phyloP scores from a whole-genome alignment of 2,113 vertebrate genomes.

The Trogon melanurus region DNA sequence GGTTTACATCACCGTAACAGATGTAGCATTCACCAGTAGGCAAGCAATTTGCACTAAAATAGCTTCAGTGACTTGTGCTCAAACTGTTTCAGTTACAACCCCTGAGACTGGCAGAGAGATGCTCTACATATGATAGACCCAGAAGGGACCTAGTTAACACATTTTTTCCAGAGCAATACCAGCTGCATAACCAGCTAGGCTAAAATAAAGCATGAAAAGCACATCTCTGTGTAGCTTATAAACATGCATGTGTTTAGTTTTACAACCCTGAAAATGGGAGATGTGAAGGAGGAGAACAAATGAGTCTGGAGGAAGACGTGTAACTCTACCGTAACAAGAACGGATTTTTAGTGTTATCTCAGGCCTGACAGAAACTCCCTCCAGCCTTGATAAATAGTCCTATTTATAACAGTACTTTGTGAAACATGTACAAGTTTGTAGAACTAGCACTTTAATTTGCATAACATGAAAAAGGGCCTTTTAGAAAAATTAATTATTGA shows the following conservation, averaged over 20 bases:
- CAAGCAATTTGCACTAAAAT: background rate
- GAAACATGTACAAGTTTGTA: background rate
- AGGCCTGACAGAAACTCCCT: background rate
- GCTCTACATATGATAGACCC: background rate
- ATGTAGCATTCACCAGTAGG: background rate
- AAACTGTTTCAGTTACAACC: background rate
- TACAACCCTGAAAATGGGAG: background rate
- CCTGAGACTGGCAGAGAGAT: background rate
- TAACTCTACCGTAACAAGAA: background rate
- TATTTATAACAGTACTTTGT: background rate
- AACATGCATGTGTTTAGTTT: background rate
- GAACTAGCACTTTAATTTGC: background rate
- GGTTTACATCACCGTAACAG: background rate
- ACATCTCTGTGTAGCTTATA: background rate
- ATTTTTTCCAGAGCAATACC: background rate
- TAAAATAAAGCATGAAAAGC: background rate
- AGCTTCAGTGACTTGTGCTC: background rate
- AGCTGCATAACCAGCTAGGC: background rate
- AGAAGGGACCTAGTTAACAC: background rate
- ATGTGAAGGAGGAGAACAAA: background rate
- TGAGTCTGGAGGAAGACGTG: background rate
- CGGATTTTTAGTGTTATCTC: background rate
- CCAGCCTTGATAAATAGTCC: background rate
- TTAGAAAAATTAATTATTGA: background rate
- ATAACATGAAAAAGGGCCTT: background rate